phyloP scores from a whole-genome alignment of 2,113 vertebrate species.

The Oceanites oceanicus region DNA sequence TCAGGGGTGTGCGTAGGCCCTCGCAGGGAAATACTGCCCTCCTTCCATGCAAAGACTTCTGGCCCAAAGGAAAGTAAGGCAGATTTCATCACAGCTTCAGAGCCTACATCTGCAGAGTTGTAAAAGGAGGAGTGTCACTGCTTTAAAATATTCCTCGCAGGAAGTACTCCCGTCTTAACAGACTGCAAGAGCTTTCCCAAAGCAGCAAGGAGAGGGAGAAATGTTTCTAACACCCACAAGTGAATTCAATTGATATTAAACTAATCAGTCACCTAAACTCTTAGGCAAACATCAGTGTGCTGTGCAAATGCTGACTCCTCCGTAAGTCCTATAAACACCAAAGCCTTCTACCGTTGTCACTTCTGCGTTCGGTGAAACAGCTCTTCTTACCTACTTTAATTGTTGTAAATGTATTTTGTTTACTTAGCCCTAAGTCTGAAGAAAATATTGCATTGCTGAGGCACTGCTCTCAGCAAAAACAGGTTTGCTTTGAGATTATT shows the following conservation, averaged over 20 bases:
- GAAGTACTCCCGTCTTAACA: not conserved
- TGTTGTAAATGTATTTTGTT: not conserved
- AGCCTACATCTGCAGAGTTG: not conserved
- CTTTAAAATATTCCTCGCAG: not conserved
- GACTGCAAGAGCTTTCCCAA: not conserved
- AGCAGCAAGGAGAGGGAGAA: not conserved
- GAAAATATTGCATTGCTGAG: not conserved
- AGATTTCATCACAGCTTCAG: not conserved
- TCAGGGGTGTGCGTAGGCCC: not conserved
- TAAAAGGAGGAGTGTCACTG: not conserved
- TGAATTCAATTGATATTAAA: constrained; percentile 45
- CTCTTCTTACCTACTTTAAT: not conserved
- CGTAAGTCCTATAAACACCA: not conserved
- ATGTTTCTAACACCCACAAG: constrained; percentile 18
- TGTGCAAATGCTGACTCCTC: constrained; percentile 6
- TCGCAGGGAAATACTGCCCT: not conserved
- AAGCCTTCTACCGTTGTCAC: not conserved
- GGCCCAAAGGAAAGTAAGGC: not conserved
- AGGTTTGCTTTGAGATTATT: not conserved
- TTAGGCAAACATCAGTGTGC: not conserved
- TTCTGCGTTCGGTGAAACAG: not conserved
- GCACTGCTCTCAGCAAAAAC: not conserved
- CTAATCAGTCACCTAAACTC: constrained; percentile 45
- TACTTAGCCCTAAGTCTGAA: not conserved
- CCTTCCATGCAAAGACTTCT: not conserved